Conservation (phyloP, 2,797 vertebrate species). For the Cyprinodon diabolis region DNA sequence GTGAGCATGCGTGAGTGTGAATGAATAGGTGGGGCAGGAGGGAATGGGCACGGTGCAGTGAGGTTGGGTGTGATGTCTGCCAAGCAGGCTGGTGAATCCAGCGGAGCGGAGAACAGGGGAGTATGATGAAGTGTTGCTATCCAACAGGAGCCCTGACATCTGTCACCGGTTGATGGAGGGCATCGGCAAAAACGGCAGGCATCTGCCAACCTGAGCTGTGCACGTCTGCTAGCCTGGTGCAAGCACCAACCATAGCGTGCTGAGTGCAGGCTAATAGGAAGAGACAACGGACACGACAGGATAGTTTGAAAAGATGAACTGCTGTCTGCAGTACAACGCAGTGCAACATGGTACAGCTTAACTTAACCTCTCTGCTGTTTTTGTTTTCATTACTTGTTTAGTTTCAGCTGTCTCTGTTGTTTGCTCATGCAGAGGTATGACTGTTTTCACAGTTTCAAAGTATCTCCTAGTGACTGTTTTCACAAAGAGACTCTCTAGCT, state of each 20-base stretch:
- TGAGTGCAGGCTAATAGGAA: slow-evolving; percentile 77
- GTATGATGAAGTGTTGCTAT: slow-evolving; percentile 80
- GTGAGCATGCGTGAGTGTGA: slow-evolving; percentile 38
- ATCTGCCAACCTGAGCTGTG: slow-evolving; percentile 80
- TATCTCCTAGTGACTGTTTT: slow-evolving; percentile 13
- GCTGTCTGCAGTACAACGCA: slow-evolving; percentile 49
- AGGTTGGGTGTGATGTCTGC: slow-evolving; percentile 63
- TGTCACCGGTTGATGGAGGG: slow-evolving; percentile 85
- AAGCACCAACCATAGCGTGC: slow-evolving; percentile 41
- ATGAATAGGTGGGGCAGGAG: slow-evolving; percentile 65
- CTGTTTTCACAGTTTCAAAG: slow-evolving; percentile 11
- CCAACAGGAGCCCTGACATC: slow-evolving; percentile 84
- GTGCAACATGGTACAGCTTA: slow-evolving; percentile 43
- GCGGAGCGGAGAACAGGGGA: slow-evolving; percentile 69
- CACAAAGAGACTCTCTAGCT: slow-evolving; percentile 9
- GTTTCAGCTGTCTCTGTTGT: slow-evolving; percentile 43
- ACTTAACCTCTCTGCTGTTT: slow-evolving; percentile 23
- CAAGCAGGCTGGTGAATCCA: slow-evolving; percentile 72
- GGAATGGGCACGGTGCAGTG: slow-evolving; percentile 52
- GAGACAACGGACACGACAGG: slow-evolving; percentile 77
- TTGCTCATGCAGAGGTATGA: slow-evolving; percentile 15
- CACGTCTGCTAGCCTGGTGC: slow-evolving; percentile 65
- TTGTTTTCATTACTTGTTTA: slow-evolving; percentile 29
- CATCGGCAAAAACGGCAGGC: slow-evolving; percentile 77
- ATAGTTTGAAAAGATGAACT: slow-evolving; percentile 72